Conservation (phyloP, 2,113 vertebrate genomes). For the Motacilla alba region DNA sequence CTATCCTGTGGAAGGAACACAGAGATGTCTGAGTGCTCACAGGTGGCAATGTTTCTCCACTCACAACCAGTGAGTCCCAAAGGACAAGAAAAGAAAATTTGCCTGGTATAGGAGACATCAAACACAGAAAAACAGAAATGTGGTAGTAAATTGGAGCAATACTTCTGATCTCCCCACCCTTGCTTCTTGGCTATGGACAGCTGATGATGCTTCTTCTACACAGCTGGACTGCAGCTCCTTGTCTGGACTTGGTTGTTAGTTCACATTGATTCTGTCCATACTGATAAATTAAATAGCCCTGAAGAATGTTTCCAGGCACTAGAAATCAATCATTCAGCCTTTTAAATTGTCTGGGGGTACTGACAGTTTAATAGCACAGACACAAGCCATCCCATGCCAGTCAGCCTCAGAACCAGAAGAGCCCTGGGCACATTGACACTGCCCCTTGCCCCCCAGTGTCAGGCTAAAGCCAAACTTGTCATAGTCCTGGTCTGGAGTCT, state of each 20-base stretch:
- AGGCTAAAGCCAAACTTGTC: not conserved
- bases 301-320: conserved; percentile 33
- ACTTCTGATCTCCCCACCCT: not conserved
- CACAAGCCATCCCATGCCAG: not conserved
- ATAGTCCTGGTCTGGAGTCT: not conserved
- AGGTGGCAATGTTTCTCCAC: not conserved
- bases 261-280: not conserved
- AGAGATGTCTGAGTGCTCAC: not conserved
- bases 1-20: not conserved
- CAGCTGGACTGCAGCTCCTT: not conserved
- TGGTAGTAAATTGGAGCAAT: not conserved
- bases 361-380: not conserved
- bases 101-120: not conserved
- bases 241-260: not conserved
- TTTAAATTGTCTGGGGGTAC: not conserved
- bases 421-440: not conserved
- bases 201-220: not conserved
- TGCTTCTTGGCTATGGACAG: not conserved
- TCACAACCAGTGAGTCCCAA: not conserved
- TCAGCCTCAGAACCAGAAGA: not conserved
- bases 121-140: not conserved
- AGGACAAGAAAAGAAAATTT: not conserved
- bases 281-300: conserved; percentile 23
- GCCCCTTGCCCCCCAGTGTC: not conserved
- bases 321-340: conserved; percentile 37